phyloP scores from a whole-genome alignment of 2,888 invertebrate species.

The Megastigmus dorsalis region DNA sequence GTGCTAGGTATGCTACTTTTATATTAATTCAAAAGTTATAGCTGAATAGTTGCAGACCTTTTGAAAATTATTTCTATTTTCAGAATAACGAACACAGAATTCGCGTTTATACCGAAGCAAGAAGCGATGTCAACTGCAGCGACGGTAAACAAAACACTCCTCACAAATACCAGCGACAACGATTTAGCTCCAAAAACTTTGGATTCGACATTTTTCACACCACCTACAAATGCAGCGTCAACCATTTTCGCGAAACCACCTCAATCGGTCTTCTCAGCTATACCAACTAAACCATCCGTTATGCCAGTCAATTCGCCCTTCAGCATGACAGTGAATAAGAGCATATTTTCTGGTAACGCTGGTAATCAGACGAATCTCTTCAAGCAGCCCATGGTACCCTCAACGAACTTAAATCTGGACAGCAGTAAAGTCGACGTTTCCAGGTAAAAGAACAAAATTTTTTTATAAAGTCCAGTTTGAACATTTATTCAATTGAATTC shows the following conservation, averaged over 20 bases:
- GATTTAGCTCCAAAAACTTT: not conserved
- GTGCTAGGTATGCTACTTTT: constrained; percentile 8
- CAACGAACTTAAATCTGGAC: not conserved
- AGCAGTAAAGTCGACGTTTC: not conserved
- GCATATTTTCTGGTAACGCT: constrained; percentile 56
- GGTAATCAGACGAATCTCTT: constrained; percentile 41
- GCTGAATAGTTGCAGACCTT: too few species aligned
- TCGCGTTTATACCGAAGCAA: not conserved
- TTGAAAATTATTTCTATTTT: too few species aligned
- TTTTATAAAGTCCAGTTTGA: not conserved
- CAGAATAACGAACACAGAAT: constrained; percentile 17
- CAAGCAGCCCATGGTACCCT: not conserved
- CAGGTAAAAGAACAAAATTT: constrained; percentile 2
- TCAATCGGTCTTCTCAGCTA: not conserved
- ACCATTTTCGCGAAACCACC: constrained; percentile 23
- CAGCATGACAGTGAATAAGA: constrained; percentile 54
- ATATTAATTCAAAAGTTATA: not conserved
- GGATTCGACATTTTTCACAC: not conserved
- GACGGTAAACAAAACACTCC: not conserved
- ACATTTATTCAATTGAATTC: too few species aligned
- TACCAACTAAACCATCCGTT: not conserved
- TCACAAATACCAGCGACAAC: not conserved
- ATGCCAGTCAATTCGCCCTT: constrained; percentile 53
- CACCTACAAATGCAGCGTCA: not conserved
- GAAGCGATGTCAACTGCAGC: not conserved